Evolutionary conservation across 2,113 vertebrate genomes (phyloP), one percentile per base, ranked within the genome.

Genomic region (Andinoacara biseriatus): DNA sequence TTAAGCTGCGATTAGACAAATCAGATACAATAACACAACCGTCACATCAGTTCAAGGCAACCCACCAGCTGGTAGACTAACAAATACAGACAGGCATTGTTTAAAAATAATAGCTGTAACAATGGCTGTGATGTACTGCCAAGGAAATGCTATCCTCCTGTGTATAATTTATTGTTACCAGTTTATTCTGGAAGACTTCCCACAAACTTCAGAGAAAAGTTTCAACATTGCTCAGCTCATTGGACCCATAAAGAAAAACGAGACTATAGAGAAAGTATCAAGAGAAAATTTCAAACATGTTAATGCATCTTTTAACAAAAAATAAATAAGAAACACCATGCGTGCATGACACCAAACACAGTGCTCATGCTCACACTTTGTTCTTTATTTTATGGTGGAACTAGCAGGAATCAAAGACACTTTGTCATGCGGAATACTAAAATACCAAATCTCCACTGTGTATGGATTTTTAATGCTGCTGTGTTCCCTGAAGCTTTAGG

Each of bases 361-460:
- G 8, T 24, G 58, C 75, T 77, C 86, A 76, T 58, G 31, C 81
- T 77, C 56, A 31, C 35, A 43, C 38, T 77, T 63, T 85, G 84
- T 85, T 88, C 75, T 78, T 87, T 84, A 74, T 84, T 89, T 85
- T 76, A 86, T 65, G 67, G 75, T 80, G 79, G 74, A 90, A 82
- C 85, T 84, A 49, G 82, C 56, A 82, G 69, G 62, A 82, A 49
- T 87, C 85, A 90, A 87, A 90, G 76, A 46, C 61, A 87, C 60
- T 87, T 85, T 82, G 78, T 86, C 81, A 84, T 58, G 84, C 80
- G 82, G 58, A 91, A 90, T 81, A 90, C 77, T 22, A 81, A 82
- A 90, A 80, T 17, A 35, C 61, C 40, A 74, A 80, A 81, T 83
- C n/a, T 81, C 26, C 13, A 38, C 65, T 78, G 81, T 81, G 81